Evolutionary conservation across 2,797 vertebrate genomes (phyloP), one percentile per base, ranked within the genome.

Genomic region (Fringilla coelebs): DNA sequence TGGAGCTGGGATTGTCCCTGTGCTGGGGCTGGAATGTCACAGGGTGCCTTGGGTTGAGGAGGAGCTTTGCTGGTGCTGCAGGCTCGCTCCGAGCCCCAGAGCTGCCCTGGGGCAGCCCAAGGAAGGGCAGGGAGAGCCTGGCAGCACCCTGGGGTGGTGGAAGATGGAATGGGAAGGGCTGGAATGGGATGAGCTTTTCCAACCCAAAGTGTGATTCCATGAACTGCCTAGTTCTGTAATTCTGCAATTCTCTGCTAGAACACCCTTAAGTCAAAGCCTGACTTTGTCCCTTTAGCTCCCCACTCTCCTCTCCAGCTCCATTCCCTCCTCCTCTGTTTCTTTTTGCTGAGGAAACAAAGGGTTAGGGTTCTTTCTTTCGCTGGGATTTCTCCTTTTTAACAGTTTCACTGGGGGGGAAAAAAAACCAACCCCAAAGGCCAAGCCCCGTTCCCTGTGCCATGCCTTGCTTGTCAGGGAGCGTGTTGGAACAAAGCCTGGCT

Each of bases 331-430:
- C 67, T 80, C 49, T 58, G 11, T 2, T 90, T 54, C 21, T 13
- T 18, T 85, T 73, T 19, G 17, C 74, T 92, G 77, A 82, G 38
- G 72, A 88, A 86, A 14, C 88, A 90, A 41, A 96, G 43, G 40
- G 40, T 41, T 16, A 41, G 40, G 15, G 40, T 41, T 41, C 40
- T 41, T 41, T 63, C 61, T 93, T 88, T 80, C 78, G 76, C 92
- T 87, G 90, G 90, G 66, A 54, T 95, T 94, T 96, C 96, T 94
- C 95, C 43, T 85, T 93, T 96, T 93, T 89, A 92, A 92, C 81
- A 63, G 49, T 92, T 97, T 86, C 86, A 52, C 66, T 28, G 70
- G 86, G 10, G 19, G 31, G 5, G 7, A 17, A 85, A 92, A 80
- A 61, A 46, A 8, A 10, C 40, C 26, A 29, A 10, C 24, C 34